These are phyloP conservation scores for Falco peregrinus DNA, from an alignment of 2,797 vertebrate genomes.

Conservation along the genomic window DNA sequence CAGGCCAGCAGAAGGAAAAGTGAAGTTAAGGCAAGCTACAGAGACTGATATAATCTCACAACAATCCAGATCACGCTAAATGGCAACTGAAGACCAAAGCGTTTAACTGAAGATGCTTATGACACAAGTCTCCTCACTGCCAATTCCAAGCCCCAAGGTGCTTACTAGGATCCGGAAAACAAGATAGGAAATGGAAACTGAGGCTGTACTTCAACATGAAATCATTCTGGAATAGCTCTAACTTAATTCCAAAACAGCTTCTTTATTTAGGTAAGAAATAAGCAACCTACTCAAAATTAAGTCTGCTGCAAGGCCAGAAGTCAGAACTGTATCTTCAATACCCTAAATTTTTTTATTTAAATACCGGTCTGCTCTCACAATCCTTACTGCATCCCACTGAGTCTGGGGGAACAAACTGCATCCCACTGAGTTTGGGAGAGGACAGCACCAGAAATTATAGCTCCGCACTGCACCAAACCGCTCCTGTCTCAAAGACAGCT, in stretches of 20 bases:
- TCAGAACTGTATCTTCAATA: not conserved
- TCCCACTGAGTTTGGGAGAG: not conserved
- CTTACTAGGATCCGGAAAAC: not conserved
- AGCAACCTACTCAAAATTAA: not conserved
- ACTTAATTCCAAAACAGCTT: not conserved
- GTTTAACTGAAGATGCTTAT: not conserved
- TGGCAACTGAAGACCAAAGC: not conserved
- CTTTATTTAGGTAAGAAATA: not conserved
- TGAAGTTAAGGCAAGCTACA: not conserved
- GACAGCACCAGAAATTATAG: not conserved
- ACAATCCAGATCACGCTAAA: fast-evolving
- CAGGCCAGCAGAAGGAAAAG: not conserved
- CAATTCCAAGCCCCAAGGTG: not conserved
- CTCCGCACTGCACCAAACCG: not conserved
- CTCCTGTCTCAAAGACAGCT: not conserved
- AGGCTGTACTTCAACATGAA: not conserved
- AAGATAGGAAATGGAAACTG: not conserved
- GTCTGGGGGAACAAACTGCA: not conserved
- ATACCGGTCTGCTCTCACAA: not conserved
- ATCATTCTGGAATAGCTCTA: not conserved
- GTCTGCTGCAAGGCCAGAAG: not conserved
- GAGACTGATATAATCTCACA: not conserved
- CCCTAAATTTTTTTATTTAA: not conserved
- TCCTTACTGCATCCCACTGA: not conserved
- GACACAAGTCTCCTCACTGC: not conserved